A percentile compares a stretch with the other conserved stretches of the same genome.
Conservation (phyloP, 2,113 vertebrate species). For the Osmerus eperlanus region DNA sequence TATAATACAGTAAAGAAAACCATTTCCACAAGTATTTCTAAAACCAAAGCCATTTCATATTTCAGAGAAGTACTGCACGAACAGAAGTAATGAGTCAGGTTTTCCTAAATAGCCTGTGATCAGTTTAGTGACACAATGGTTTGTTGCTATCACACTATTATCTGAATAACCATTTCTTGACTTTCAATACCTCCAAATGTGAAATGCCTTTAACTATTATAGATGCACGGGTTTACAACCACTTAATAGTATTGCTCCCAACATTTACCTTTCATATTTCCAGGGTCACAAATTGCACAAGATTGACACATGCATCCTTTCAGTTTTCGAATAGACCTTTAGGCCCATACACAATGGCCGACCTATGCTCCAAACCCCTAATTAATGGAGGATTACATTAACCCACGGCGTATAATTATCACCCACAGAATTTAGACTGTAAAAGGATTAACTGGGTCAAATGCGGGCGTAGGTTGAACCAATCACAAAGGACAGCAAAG, state of each 20-base stretch:
- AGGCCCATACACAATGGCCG: neutral
- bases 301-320: neutral
- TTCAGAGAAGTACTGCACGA: too few species aligned
- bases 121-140: too few species aligned
- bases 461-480: constrained; percentile 2
- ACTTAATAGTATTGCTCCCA: neutral
- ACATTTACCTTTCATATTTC: neutral
- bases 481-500: constrained; percentile 27
- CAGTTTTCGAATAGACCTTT: neutral
- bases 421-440: constrained; percentile 20
- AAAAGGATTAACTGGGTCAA: constrained; percentile 24
- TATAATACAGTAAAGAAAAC: too few species aligned
- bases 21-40: too few species aligned
- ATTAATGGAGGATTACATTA: constrained; percentile 24
- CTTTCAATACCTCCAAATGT: too few species aligned
- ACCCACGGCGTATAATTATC: constrained; percentile 30
- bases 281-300: neutral
- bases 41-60: too few species aligned
- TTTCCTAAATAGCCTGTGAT: too few species aligned
- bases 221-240: neutral
- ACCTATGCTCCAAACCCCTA: neutral
- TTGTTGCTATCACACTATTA: too few species aligned
- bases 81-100: too few species aligned
- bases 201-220: neutral
- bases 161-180: too few species aligned